These are phyloP conservation scores for Hemithea aestivaria DNA, from an alignment of 2,888 invertebrate species.

Conservation along the genomic window DNA sequence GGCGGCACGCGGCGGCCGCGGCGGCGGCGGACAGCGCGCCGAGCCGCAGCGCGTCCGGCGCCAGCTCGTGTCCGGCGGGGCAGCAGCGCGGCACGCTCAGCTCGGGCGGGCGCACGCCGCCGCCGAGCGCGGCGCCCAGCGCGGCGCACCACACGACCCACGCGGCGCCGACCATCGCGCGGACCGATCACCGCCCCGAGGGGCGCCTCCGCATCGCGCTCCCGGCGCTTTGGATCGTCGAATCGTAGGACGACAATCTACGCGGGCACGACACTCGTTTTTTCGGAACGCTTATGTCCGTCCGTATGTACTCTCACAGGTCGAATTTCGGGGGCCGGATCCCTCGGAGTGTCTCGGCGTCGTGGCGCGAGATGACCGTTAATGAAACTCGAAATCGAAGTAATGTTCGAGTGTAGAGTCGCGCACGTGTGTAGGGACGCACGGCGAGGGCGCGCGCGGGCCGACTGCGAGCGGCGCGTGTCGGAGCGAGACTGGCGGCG, in stretches of 20 bases:
- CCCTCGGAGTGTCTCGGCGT: no score
- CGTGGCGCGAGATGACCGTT: background rate
- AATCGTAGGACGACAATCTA: no score
- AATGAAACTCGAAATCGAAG: no score
- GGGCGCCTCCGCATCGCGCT: slow-evolving; percentile 13
- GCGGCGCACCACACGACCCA: slow-evolving; percentile 36
- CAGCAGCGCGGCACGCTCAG: slow-evolving; percentile 53
- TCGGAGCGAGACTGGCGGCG: slow-evolving; percentile 33
- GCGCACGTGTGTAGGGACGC: slow-evolving; percentile 47
- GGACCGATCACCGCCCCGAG: slow-evolving; percentile 28
- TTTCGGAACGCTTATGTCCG: no score
- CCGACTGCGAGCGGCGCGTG: slow-evolving; percentile 37
- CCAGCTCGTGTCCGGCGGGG: slow-evolving; percentile 45
- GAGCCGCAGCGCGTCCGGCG: slow-evolving; percentile 42
- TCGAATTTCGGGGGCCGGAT: no score
- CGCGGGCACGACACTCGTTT: no score
- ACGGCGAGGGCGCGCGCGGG: slow-evolving; percentile 34
- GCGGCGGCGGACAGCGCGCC: slow-evolving; percentile 55
- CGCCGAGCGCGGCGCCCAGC: slow-evolving; percentile 26
- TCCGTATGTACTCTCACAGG: no score
- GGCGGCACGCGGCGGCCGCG: slow-evolving; percentile 70
- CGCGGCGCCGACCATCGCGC: slow-evolving; percentile 33
- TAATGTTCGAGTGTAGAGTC: no score
- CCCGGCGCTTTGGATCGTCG: background rate
- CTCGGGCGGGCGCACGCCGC: slow-evolving; percentile 46